Conservation (phyloP, 1,140 invertebrate genomes). For the Eurosta solidaginis region DNA sequence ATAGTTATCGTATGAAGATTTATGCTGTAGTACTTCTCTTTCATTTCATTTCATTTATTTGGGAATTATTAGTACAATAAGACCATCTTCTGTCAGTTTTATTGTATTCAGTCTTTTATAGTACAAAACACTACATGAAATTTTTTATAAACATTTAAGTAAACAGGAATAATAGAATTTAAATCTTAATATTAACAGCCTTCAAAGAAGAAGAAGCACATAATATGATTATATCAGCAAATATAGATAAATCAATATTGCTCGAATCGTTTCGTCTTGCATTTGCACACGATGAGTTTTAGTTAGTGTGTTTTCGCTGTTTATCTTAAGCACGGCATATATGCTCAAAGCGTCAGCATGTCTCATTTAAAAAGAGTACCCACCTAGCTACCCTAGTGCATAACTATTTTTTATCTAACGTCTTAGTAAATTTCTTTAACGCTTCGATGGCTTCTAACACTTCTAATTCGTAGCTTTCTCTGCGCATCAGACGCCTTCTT, state of each 20-base stretch:
- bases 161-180: too few relatives aligned
- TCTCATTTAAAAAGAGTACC: conserved; percentile 38
- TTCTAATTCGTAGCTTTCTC: conserved; percentile 42
- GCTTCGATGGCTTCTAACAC: conserved; percentile 45
- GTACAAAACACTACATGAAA: too few relatives aligned
- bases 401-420: conserved; percentile 41
- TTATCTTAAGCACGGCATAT: conserved; percentile 8
- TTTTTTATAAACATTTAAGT: too few relatives aligned
- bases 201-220: too few relatives aligned
- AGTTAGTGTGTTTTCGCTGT: not conserved
- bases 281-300: not conserved
- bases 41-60: too few relatives aligned
- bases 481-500: conserved; percentile 37
- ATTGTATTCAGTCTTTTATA: too few relatives aligned
- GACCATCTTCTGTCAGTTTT: too few relatives aligned
- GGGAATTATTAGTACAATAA: too few relatives aligned
- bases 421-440: conserved; percentile 44
- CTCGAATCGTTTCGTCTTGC: not conserved
- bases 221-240: too few relatives aligned
- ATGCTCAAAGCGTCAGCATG: conserved; percentile 9
- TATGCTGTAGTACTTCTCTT: not conserved
- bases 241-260: too few relatives aligned
- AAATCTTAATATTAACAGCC: too few relatives aligned
- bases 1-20: not conserved
- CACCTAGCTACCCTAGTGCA: conserved; percentile 40